Percentiles rank a stretch among this genome's conserved stretches.
Evolutionary conservation across 2,888 invertebrate genomes (phyloP).

Genomic region (Lymantria monacha): DNA sequence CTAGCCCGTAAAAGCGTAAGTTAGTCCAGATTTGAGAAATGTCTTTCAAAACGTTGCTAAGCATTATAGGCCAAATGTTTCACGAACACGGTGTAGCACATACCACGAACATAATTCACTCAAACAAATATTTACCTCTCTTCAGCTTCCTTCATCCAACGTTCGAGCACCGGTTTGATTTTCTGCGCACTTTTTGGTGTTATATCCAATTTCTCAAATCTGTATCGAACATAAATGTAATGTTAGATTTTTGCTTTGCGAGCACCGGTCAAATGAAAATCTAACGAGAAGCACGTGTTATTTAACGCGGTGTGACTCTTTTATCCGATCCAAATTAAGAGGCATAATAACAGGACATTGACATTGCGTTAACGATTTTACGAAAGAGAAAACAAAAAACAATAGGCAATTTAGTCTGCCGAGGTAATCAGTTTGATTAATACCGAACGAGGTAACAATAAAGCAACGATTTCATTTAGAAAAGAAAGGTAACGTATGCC

Average conservation of each 20-base stretch:
- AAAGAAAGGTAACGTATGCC: slow-evolving; percentile 85
- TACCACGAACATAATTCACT: slow-evolving; percentile 72
- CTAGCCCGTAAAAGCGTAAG: slow-evolving; percentile 70
- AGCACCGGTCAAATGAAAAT: slow-evolving; percentile 53
- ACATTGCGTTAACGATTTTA: slow-evolving; percentile 79
- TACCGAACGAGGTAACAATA: slow-evolving; percentile 77
- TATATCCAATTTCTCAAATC: slow-evolving; percentile 99
- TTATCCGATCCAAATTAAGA: slow-evolving; percentile 62
- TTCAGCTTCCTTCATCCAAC: slow-evolving; percentile 99
- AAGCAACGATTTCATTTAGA: slow-evolving; percentile 79
- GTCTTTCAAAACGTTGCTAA: slow-evolving; percentile 71
- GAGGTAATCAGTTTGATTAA: slow-evolving; percentile 81
- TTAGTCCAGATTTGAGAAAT: slow-evolving; percentile 83
- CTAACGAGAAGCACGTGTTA: slow-evolving; percentile 44
- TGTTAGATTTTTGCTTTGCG: slow-evolving; percentile 72
- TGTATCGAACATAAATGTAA: slow-evolving; percentile 83
- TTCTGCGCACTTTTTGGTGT: slow-evolving; percentile 99
- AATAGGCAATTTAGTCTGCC: slow-evolving; percentile 79
- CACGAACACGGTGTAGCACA: slow-evolving; percentile 73
- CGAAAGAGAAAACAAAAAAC: slow-evolving; percentile 63
- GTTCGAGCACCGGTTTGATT: slow-evolving; percentile 98
- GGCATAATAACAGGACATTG: slow-evolving; percentile 86
- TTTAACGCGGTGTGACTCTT: slow-evolving; percentile 38
- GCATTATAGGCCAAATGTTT: slow-evolving; percentile 78
- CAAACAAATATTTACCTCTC: slow-evolving; percentile 89